Evolutionary conservation across 2,888 invertebrate genomes (phyloP).

Genomic region (Andrena trimmerana): DNA sequence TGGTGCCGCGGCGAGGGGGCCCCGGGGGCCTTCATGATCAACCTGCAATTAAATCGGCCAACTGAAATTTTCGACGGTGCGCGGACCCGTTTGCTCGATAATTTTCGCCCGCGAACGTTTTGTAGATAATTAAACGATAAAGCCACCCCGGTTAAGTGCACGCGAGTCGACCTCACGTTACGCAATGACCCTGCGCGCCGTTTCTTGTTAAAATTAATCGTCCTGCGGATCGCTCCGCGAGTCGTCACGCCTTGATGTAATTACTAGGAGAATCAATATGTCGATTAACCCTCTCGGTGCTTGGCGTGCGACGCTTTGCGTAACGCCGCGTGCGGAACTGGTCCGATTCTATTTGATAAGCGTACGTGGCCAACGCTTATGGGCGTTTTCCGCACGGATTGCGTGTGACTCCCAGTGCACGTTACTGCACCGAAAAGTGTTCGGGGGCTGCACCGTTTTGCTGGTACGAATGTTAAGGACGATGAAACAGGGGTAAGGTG

Average conservation of each 20-base stretch:
- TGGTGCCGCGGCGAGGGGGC: slow-evolving; percentile 5
- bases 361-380: too few relatives aligned
- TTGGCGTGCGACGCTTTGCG: too few relatives aligned
- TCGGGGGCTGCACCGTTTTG: too few relatives aligned
- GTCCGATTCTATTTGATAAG: too few relatives aligned
- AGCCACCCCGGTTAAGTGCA: slow-evolving; percentile 12
- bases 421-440: too few relatives aligned
- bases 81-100: slow-evolving; percentile 35
- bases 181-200: slow-evolving; percentile 18
- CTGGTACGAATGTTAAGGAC: background rate
- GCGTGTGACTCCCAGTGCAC: too few relatives aligned
- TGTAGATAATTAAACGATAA: slow-evolving; percentile 68
- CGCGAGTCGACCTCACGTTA: slow-evolving; percentile 14
- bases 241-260: slow-evolving; percentile 15
- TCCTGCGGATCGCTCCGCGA: background rate
- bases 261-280: slow-evolving; percentile 8
- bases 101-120: slow-evolving; percentile 38
- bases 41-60: slow-evolving; percentile 65
- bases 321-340: too few relatives aligned
- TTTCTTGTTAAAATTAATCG: slow-evolving; percentile 29
- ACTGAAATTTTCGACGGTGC: slow-evolving; percentile 53
- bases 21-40: slow-evolving; percentile 38
- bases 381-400: too few relatives aligned
- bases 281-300: background rate
- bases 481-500: background rate